These are phyloP conservation scores for Lycia hirtaria DNA, from an alignment of 2,888 invertebrate species.

Conservation along the genomic window DNA sequence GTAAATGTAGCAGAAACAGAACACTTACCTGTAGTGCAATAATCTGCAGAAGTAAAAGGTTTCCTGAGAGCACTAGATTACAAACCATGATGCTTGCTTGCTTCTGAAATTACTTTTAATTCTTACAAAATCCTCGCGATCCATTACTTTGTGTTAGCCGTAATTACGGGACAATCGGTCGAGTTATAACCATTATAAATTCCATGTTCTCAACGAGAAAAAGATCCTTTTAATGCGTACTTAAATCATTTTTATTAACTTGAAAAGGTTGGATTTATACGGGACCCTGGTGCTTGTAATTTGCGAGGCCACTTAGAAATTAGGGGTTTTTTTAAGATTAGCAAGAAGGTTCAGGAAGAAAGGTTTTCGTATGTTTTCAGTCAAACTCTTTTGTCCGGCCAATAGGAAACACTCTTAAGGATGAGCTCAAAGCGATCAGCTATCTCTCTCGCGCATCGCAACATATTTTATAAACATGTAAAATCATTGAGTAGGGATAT, in stretches of 20 bases:
- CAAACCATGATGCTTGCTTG: conserved; percentile 42
- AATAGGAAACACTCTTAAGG: too few species aligned
- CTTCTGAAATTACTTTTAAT: conserved; percentile 45
- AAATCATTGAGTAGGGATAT: too few species aligned
- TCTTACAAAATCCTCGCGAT: conserved; percentile 33
- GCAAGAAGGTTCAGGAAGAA: conserved; percentile 20
- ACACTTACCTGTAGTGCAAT: conserved; percentile 59
- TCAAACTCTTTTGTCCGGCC: too few species aligned
- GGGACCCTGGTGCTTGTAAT: conserved; percentile 67
- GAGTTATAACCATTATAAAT: conserved; percentile 76
- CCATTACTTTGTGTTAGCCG: conserved; percentile 29
- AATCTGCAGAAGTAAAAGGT: conserved; percentile 60
- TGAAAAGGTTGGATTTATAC: conserved; percentile 80
- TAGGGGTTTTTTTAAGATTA: conserved; percentile 47
- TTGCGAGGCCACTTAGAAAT: conserved; percentile 62
- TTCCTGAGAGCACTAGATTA: conserved; percentile 43
- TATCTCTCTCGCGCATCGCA: too few species aligned
- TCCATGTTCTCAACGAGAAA: conserved; percentile 68
- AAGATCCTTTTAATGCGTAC: conserved; percentile 77
- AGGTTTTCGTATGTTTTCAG: conserved; percentile 3
- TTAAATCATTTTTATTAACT: conserved; percentile 84
- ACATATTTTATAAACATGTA: too few species aligned
- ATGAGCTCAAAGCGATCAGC: too few species aligned
- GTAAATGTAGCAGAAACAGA: too few species aligned
- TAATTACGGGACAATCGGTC: conserved; percentile 68